Evolutionary conservation across 2,113 vertebrate genomes (phyloP).

Genomic region (Lagopus muta): DNA sequence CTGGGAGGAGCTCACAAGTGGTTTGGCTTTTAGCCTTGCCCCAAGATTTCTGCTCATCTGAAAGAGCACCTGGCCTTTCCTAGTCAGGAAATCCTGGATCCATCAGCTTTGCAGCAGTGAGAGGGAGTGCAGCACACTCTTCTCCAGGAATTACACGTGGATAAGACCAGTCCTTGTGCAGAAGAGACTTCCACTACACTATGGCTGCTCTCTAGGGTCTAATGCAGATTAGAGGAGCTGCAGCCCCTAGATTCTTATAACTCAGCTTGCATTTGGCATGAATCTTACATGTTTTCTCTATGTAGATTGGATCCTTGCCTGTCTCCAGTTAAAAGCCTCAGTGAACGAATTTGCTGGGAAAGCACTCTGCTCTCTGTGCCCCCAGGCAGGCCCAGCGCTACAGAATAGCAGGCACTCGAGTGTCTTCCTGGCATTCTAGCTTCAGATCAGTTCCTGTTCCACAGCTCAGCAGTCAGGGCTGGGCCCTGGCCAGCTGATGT

Average conservation of each 20-base stretch:
- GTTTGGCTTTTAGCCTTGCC: not conserved
- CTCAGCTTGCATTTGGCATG: slow-evolving; percentile 22
- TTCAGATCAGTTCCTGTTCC: not conserved
- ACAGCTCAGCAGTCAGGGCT: not conserved
- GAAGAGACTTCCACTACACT: not conserved
- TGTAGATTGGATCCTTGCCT: not conserved
- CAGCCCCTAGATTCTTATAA: not conserved
- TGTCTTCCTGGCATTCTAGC: not conserved
- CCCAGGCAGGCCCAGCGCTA: not conserved
- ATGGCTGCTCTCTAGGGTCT: not conserved
- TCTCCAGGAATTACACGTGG: not conserved
- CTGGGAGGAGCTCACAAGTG: not conserved
- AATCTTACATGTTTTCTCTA: not conserved
- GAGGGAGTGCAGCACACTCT: not conserved
- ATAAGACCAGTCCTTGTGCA: not conserved
- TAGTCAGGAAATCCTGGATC: not conserved
- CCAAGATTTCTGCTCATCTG: not conserved
- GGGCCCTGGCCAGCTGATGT: not conserved
- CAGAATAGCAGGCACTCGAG: not conserved
- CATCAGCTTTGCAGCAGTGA: not conserved
- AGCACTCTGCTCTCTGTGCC: not conserved
- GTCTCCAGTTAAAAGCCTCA: slow-evolving; percentile 4
- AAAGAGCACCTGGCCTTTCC: not conserved
- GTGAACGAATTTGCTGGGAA: slow-evolving; percentile 10
- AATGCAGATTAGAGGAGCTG: not conserved